Base-by-base conservation (phyloP, 2,113 vertebrate genomes). In the Trichomycterus rosablanca region DNA sequence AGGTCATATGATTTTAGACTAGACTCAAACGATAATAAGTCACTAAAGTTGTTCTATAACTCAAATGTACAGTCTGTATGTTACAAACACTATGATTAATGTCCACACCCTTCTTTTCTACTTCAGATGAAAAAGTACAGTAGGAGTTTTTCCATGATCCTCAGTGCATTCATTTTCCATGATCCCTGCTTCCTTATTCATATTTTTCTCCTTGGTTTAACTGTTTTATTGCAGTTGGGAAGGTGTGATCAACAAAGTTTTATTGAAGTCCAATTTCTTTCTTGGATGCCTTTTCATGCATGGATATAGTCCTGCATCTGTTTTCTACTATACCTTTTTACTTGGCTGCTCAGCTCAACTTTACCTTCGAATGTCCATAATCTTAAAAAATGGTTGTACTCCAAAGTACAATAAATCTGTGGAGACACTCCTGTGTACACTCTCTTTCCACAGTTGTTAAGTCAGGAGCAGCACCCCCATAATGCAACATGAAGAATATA, bases 221-320 rank as follows among this genome's bases (percentile, higher is more conserved):
- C 63, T 57, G 55, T 44, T 80, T 78, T 70, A 75, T 53, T 51
- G 56, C 60, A 20, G 50, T 12, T 42, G 63, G 78, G 74, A 75
- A 58, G 55, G 76, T 14, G 52, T 63, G 72, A 83, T 84, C 76
- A 83, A 66, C 67, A 68, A 69, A 59, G 51, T 78, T 83, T 79
- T 82, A 82, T 74, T 54, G 5, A 56, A 63, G 44, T 67, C 57
- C 19, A 40, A 68, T 77, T 77, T 68, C 62, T 70, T 72, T 74
- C 68, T 80, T 74, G 69, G 42, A 63, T 74, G 65, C 46, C 75
- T 78, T 73, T 77, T 72, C 60, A 56, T 50, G 9, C 43, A 76
- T 78, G 77, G 58, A 78, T 71, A 71, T 72, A 46, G 28, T 15
- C 71, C 66, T 43, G 74, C 78, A 78, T 82, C 74, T 81, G 81